A percentile compares a stretch with the other conserved stretches of the same genome.
Conservation (phyloP, 2,113 vertebrate genomes). For the Scatophagus argus region DNA sequence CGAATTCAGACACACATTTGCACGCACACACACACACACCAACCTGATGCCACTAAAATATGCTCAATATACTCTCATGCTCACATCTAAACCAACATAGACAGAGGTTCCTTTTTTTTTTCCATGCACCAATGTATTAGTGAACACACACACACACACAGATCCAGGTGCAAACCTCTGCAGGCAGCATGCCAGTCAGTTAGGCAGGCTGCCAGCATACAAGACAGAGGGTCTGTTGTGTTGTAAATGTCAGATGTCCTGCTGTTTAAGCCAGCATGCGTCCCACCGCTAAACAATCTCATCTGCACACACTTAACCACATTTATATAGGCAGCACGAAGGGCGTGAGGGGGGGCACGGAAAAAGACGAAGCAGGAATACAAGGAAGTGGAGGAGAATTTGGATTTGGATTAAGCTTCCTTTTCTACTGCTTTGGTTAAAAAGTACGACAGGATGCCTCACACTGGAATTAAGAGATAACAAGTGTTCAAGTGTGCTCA, state of each 20-base stretch:
- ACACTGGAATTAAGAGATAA: not conserved
- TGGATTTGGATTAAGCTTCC: not conserved
- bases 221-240: constrained; percentile 73
- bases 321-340: constrained; percentile 27
- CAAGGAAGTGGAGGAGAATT: not conserved
- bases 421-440: not conserved
- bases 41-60: constrained; percentile 22
- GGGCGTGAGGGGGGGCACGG: not conserved
- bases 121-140: constrained; percentile 1
- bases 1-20: constrained; percentile 15
- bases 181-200: constrained; percentile 58
- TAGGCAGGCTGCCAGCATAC: constrained; percentile 58
- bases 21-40: not conserved
- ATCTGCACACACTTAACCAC: constrained; percentile 63
- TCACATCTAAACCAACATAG: constrained; percentile 25
- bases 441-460: not conserved
- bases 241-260: constrained; percentile 77
- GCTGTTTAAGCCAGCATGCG: constrained; percentile 64
- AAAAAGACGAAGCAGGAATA: not conserved
- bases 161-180: constrained; percentile 68
- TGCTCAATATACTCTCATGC: constrained; percentile 3
- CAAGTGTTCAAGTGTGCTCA: not conserved
- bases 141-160: constrained; percentile 9
- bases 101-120: not conserved
- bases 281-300: constrained; percentile 56